Conservation (phyloP, 2,888 invertebrate species). For the Alloplasta piceator region DNA sequence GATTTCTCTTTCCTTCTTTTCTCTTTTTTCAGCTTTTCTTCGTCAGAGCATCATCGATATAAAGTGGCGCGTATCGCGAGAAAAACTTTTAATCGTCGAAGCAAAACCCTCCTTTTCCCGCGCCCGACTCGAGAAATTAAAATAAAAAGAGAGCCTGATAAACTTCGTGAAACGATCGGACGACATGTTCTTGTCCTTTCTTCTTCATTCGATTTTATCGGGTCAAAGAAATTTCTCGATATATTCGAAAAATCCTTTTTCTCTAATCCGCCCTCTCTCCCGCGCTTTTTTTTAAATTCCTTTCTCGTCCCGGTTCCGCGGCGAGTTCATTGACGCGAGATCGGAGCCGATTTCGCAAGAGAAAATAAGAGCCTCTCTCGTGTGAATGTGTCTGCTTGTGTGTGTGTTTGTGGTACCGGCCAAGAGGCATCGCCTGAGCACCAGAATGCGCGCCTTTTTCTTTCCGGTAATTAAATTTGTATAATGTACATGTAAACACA, state of each 20-base stretch:
- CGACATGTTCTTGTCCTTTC: neutral
- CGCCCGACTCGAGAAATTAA: neutral
- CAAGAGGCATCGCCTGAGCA: slow-evolving; percentile 44
- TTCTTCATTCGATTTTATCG: neutral
- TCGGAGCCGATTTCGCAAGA: slow-evolving; percentile 61
- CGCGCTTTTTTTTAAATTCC: neutral
- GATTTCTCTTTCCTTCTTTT: slow-evolving; percentile 54
- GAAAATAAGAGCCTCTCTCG: slow-evolving; percentile 60
- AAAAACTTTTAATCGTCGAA: slow-evolving; percentile 30
- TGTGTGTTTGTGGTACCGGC: slow-evolving; percentile 32
- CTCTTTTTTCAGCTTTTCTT: slow-evolving; percentile 23
- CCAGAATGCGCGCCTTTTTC: slow-evolving; percentile 53
- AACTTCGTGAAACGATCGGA: slow-evolving; percentile 9
- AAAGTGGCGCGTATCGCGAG: slow-evolving; percentile 39
- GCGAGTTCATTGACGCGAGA: slow-evolving; percentile 51
- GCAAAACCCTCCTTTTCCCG: neutral
- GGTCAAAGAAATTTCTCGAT: slow-evolving; percentile 9
- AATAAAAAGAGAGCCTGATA: neutral
- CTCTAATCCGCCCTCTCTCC: slow-evolving; percentile 12
- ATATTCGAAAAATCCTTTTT: slow-evolving; percentile 30
- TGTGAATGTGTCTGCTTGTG: neutral
- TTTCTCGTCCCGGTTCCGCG: slow-evolving; percentile 29
- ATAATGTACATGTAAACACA: neutral
- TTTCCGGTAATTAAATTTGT: slow-evolving; percentile 23
- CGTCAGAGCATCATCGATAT: slow-evolving; percentile 16